Percentiles rank a stretch among this genome's conserved stretches.
Evolutionary conservation across 2,113 vertebrate species (phyloP).

Genomic region (Trogon melanurus): DNA sequence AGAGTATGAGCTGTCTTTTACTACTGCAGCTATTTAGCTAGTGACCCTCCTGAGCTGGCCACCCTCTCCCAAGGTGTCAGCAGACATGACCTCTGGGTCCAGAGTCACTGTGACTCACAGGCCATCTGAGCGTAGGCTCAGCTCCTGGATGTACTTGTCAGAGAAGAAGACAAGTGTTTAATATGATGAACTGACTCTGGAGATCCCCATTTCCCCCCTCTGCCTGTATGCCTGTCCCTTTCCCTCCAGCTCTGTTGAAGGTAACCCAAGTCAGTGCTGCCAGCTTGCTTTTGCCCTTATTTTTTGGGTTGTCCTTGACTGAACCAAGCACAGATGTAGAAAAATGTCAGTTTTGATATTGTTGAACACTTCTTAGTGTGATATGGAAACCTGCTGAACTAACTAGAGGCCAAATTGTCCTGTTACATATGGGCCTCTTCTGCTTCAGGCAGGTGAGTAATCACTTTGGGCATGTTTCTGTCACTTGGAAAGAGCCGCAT

Average conservation of each 20-base stretch:
- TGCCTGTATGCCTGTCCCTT: neutral
- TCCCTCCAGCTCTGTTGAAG: neutral
- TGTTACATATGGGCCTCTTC: neutral
- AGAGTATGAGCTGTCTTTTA: neutral
- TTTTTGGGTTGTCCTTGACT: constrained; percentile 21
- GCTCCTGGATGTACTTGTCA: neutral
- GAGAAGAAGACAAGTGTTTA: neutral
- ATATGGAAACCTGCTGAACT: neutral
- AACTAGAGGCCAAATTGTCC: neutral
- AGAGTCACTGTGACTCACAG: neutral
- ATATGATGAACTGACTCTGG: neutral
- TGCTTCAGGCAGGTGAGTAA: constrained; percentile 24
- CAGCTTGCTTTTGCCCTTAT: neutral
- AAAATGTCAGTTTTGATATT: constrained; percentile 36
- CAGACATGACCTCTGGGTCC: neutral
- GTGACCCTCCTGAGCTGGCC: neutral
- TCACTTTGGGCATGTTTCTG: constrained; percentile 19
- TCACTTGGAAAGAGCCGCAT: neutral
- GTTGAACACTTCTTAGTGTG: constrained; percentile 5
- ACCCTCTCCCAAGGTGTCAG: neutral
- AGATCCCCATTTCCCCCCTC: neutral
- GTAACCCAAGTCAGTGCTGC: neutral
- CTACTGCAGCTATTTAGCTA: neutral
- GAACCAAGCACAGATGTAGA: neutral
- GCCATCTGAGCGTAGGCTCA: neutral